Percentiles rank a stretch among this genome's conserved stretches.
These are phyloP conservation scores for Platycnemis pennipes DNA, from an alignment of 2,888 invertebrate genomes.

Conservation along the genomic window DNA sequence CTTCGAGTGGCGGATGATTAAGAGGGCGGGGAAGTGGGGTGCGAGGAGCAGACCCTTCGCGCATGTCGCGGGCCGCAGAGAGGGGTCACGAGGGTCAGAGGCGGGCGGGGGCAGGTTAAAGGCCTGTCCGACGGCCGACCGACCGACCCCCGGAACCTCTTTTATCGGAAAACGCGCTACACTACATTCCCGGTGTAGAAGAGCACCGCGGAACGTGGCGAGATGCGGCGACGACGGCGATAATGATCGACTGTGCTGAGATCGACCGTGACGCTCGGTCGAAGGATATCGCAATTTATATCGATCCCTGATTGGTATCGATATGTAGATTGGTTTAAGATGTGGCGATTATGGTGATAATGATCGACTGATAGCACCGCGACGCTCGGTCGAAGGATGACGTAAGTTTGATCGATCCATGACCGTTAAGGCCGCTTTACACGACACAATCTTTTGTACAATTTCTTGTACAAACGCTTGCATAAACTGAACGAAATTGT, in stretches of 20 bases:
- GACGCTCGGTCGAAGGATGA: background rate
- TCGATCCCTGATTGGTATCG: background rate
- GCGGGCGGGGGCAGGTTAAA: background rate
- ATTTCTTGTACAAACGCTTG: no score
- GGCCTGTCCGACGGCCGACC: background rate
- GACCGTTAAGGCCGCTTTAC: no score
- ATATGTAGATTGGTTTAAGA: no score
- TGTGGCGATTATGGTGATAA: background rate
- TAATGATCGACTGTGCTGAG: no score
- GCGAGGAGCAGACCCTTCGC: background rate
- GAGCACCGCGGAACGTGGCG: no score
- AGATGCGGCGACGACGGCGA: no score
- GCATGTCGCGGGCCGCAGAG: background rate
- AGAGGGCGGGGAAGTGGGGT: background rate
- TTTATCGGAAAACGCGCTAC: background rate
- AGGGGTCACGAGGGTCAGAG: background rate
- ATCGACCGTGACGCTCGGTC: no score
- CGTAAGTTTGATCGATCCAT: no score
- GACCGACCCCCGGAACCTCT: background rate
- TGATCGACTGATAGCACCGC: background rate
- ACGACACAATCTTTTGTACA: no score
- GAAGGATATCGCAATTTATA: background rate
- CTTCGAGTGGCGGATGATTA: slow-evolving; percentile 19
- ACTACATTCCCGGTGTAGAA: no score
- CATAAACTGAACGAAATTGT: no score